These are phyloP conservation scores for Tichodroma muraria DNA, from an alignment of 2,113 vertebrate species.

Conservation along the genomic window DNA sequence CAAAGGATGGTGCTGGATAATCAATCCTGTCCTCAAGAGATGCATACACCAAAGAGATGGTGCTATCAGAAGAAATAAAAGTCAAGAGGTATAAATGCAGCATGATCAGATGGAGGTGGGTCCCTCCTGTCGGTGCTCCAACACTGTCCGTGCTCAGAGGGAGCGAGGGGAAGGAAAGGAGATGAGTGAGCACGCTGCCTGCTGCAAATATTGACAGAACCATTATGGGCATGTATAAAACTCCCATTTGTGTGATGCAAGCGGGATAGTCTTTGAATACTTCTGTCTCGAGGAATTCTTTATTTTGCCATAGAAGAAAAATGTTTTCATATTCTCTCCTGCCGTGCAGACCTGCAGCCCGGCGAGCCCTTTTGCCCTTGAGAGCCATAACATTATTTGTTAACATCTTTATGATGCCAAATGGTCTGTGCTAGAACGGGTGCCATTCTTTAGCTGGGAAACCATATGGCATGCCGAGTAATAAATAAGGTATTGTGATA, in stretches of 20 bases:
- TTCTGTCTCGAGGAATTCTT: slow-evolving; percentile 73
- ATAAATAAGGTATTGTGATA: slow-evolving; percentile 89
- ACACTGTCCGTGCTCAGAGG: not conserved
- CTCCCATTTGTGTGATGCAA: slow-evolving; percentile 56
- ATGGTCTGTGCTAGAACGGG: slow-evolving; percentile 80
- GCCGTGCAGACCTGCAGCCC: slow-evolving; percentile 70
- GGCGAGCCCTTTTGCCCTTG: slow-evolving; percentile 75
- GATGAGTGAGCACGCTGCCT: slow-evolving; percentile 39
- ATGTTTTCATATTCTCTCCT: slow-evolving; percentile 78
- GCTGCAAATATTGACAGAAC: slow-evolving; percentile 68
- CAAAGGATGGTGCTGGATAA: not conserved
- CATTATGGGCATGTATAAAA: slow-evolving; percentile 64
- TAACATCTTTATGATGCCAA: slow-evolving; percentile 86
- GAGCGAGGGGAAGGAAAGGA: not conserved
- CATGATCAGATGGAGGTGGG: not conserved
- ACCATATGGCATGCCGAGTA: slow-evolving; percentile 81
- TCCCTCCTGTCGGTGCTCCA: not conserved
- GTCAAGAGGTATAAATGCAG: rapidly evolving
- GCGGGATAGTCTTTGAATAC: slow-evolving; percentile 59
- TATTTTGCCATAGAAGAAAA: slow-evolving; percentile 74
- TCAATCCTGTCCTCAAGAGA: not conserved
- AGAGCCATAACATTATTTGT: slow-evolving; percentile 84
- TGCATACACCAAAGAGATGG: not conserved
- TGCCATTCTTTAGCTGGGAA: slow-evolving; percentile 82
- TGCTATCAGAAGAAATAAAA: not conserved